Evolutionary conservation across 1,140 invertebrate species (phyloP), one percentile per base, ranked within the genome.

Genomic region (Colletes gigas): DNA sequence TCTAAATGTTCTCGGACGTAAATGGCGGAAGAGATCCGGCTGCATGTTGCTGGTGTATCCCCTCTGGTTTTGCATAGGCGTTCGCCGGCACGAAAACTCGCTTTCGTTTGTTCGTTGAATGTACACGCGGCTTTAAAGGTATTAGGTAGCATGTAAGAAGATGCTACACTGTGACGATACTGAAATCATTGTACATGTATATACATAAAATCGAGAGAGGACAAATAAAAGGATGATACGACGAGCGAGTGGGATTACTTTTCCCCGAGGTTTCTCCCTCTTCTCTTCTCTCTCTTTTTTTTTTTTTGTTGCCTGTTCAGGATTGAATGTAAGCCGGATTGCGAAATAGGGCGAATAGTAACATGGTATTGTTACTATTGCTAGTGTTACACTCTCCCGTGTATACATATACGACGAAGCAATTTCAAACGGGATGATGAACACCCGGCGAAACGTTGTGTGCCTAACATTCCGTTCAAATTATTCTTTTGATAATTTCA

Each of bases 111-210:
- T 66, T 79, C 77, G 69, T 47, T 15, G 39, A 12, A 19, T 19
- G 44, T 39, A 44, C 39, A 17, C 50, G 69, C 70, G 59, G 52
- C 21, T 41, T 44, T 30, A 15, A 76, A 10, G 68, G 59, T 82
- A 52, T 86, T 86, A 84, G 69, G 39, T 84, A 84, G 84, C 62
- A 50, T 76, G 70, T 84, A 87, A 87, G 78, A 81, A 15, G 78
- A 81, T 71, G 52, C 76, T 62, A 68, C 69, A 30, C 59, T 74
- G 67, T 70, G 75, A 19, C 71, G 78, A 86, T 72, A 87, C 76
- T 52, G 67, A 79, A 50, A 86, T 78, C 65, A 87, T 79, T 87
- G 81, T 87, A 86, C 59, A 78, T 87, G 73, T 83, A 86, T 87
- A 86, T 83, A 86, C 72, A 30, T 74, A 77, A 50, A 83, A 66